Conservation (phyloP, 2,113 vertebrate species). For the Heterocephalus glaber region DNA sequence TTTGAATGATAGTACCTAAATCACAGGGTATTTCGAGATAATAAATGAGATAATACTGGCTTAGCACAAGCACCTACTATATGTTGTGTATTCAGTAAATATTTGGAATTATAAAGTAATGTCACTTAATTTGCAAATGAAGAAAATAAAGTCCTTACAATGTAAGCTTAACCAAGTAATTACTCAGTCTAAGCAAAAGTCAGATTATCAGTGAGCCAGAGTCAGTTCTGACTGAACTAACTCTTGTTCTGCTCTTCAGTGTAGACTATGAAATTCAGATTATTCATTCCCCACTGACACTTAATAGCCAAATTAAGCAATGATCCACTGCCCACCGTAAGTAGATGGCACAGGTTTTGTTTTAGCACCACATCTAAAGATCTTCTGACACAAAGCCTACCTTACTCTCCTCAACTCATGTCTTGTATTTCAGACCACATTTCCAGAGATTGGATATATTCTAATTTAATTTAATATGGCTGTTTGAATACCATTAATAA, state of each 20-base stretch:
- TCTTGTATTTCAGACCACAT: not conserved
- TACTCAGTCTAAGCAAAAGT: not conserved
- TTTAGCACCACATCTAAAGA: not conserved
- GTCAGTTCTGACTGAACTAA: not conserved
- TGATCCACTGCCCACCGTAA: too few relatives aligned
- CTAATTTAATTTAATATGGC: not conserved
- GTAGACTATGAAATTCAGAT: not conserved
- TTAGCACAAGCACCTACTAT: not conserved
- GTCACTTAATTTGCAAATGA: not conserved
- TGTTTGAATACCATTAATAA: not conserved
- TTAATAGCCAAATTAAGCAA: not conserved
- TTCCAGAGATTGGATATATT: not conserved
- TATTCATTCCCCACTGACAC: not conserved
- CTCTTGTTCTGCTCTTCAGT: not conserved
- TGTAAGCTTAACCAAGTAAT: not conserved
- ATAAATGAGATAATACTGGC: not conserved
- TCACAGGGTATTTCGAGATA: not conserved
- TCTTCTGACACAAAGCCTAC: not conserved
- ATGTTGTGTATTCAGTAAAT: not conserved
- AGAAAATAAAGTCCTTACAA: not conserved
- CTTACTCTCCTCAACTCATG: not conserved
- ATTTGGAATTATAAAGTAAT: not conserved
- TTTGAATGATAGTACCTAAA: not conserved
- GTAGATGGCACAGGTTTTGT: not conserved
- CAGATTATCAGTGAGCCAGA: not conserved